Base-by-base conservation (phyloP, 2,113 vertebrate genomes). In the Neopipo cinnamomea region DNA sequence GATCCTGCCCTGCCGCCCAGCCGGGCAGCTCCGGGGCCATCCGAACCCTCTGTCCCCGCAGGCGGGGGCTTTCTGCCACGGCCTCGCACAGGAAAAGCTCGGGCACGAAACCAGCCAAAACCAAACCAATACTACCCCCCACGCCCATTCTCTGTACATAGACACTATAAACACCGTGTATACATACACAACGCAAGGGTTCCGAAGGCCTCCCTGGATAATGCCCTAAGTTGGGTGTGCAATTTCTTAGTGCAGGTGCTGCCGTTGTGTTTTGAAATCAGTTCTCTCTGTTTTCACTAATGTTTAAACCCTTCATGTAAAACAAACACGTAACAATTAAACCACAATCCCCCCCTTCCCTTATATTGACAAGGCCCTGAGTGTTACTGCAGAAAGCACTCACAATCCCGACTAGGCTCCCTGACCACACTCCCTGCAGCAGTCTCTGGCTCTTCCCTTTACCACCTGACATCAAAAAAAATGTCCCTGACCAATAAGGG, bases 211-310 rank as follows among this genome's bases (percentile, higher is more conserved):
- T 62, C 46, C 9, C 81, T 14, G 31, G 4, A 4, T 35, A 49
- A 52, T 14, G 9, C 44, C 15, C 49, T 7, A 25, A 12, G 0
- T 0, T 5, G 23, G 25, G 25, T 1, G 33, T 3, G 2, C 2
- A 2, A 16, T 18, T 49, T 65, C 63, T 56, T 49, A 42, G 10
- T 12, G 28, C 21, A 25, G 35, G 22, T 9, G 22, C 50, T 47
- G 59, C 44, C 39, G 44, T 0, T 41, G 11, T 1, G 6, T 14
- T 73, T 47, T 52, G 52, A 53, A 85, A 74, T 53, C 1, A 16
- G 14, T 68, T 50, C 21, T 59, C 47, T 65, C 55, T 13, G 1
- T 46, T 44, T 47, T 47, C 27, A 18, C 23, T 16, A 41, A 35
- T 22, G 24, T 21, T 53, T 65, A 67, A 73, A 66, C 8, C 21